phyloP scores from a whole-genome alignment of 2,113 vertebrate species.

The Oncorhynchus mykiss region DNA sequence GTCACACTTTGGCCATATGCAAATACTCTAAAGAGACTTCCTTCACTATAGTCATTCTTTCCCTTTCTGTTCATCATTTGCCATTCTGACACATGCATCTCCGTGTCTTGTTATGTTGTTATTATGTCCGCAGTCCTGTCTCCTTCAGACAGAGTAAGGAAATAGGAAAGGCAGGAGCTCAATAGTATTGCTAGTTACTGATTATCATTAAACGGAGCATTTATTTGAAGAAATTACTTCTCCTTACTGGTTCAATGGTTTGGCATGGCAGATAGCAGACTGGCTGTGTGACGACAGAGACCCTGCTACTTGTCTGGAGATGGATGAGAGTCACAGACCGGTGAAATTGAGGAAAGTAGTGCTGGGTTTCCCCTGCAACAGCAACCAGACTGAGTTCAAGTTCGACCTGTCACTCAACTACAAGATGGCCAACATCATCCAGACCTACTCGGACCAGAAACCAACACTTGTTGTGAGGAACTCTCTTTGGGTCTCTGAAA shows the following conservation, averaged over 20 bases:
- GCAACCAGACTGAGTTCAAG: constrained; percentile 91
- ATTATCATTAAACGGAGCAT: no score
- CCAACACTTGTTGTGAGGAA: constrained; percentile 88
- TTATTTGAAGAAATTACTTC: no score
- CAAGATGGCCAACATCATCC: constrained; percentile 89
- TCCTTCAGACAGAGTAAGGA: no score
- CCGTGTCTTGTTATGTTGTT: no score
- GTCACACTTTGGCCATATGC: background rate
- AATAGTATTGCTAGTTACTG: no score
- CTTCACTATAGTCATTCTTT: background rate
- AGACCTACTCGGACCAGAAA: constrained; percentile 92
- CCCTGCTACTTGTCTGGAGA: constrained; percentile 84
- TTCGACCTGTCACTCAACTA: constrained; percentile 96
- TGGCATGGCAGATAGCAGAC: constrained; percentile 85
- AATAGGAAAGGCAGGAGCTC: no score
- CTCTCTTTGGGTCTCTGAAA: background rate
- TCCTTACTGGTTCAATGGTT: constrained; percentile 2
- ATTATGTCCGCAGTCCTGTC: background rate
- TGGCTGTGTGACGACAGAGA: constrained; percentile 87
- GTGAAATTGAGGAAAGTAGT: constrained; percentile 95
- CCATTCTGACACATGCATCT: no score
- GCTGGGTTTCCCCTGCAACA: constrained; percentile 87
- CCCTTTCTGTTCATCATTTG: background rate
- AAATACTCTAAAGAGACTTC: background rate
- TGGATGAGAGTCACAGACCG: constrained; percentile 92